Evolutionary conservation across 2,888 invertebrate species (phyloP).

Genomic region (Drymonia ruficornis): DNA sequence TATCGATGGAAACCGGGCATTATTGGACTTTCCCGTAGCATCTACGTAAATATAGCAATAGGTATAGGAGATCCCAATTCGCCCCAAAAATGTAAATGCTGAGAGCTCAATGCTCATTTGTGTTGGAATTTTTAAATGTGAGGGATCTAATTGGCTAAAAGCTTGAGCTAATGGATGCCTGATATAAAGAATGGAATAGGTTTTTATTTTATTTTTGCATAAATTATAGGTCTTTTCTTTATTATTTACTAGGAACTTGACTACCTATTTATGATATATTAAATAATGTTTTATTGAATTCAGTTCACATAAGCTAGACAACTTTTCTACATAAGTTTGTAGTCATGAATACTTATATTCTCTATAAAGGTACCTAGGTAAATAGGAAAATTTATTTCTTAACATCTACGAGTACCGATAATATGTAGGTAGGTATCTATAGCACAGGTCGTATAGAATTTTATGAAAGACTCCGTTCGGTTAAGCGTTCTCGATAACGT

Average conservation of each 20-base stretch:
- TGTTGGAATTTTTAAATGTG: not conserved
- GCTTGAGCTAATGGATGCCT: conserved; percentile 1
- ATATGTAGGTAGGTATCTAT: not conserved
- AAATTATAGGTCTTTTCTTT: no score
- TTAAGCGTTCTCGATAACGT: conserved; percentile 51
- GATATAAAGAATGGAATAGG: conserved; percentile 28
- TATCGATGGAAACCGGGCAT: no score
- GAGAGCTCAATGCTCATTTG: not conserved
- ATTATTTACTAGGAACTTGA: no score
- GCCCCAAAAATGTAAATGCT: not conserved
- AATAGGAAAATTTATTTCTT: no score
- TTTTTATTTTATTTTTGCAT: conserved; percentile 15
- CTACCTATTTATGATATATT: no score
- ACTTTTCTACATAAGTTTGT: no score
- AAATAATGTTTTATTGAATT: no score
- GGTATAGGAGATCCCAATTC: not conserved
- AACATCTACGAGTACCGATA: no score
- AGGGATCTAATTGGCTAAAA: not conserved
- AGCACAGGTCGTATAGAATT: conserved; percentile 40
- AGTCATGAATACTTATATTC: no score
- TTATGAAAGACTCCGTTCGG: conserved; percentile 52
- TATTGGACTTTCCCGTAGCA: not conserved
- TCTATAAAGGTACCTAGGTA: no score
- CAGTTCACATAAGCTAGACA: no score
- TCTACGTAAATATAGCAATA: not conserved